Evolutionary conservation across 2,113 vertebrate genomes (phyloP), one percentile per base, ranked within the genome.

Genomic region (Xiphorhynchus elegans): DNA sequence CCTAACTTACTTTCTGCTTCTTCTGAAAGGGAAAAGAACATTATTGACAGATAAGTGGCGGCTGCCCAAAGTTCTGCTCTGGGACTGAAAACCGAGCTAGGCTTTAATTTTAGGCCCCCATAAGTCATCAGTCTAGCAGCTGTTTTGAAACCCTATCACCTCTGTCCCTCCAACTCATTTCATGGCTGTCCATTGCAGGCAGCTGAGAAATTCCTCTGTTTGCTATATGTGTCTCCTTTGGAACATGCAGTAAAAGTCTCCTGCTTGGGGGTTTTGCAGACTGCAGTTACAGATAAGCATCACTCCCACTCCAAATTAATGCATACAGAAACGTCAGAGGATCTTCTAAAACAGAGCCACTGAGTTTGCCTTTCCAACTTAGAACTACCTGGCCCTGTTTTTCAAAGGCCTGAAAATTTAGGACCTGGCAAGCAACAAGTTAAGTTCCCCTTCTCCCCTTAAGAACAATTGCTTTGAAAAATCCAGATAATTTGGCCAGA

Each of bases 121-220:
- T 19, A 0, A 96, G 81, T 66, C 87, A 85, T 10, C 40, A 77
- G 52, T 2, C 1, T 37, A 91, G 84, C 95, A 97, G 97, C 95
- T 97, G 95, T 81, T 95, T 75, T 67, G 96, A 97, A 97, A 97
- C 49, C 68, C 63, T 88, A 97, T 93, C 96, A 73, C 49, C 50
- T 64, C 37, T 4, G 28, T 46, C 69, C 50, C 73, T 78, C 29
- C 52, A 58, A 8, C 52, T 81, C 64, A 67, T 31, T 40, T 92
- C 69, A 81, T 17, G 64, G 83, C 84, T 94, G 56, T 63, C 66
- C 79, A 37, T n/a, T 68, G 55, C 50, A 94, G 84, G 94, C 91
- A 95, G 93, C 93, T 93, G 90, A 89, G 80, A 94, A 94, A 93
- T 76, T 84, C 74, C 42, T 74, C 49, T 1, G 2, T 44, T 81